phyloP scores from a whole-genome alignment of 1,140 invertebrate species.

The Planococcus citri region DNA sequence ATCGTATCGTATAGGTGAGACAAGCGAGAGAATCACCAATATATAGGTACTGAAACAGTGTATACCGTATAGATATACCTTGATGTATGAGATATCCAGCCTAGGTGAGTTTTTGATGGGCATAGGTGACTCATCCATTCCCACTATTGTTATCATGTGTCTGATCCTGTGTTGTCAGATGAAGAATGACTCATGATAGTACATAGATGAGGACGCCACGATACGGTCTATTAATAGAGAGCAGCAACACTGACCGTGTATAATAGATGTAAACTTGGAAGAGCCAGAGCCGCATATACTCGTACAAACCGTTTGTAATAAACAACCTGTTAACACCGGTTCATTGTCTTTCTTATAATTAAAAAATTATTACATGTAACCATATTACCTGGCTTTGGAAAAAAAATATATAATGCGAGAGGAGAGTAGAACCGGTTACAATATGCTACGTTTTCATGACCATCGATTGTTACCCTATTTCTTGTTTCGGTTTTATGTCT shows the following conservation, averaged over 20 bases:
- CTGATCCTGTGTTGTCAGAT: slow-evolving; percentile 16
- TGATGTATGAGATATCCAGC: too few relatives aligned
- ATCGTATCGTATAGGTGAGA: too few relatives aligned
- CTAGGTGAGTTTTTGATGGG: neutral
- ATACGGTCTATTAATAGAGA: slow-evolving; percentile 18
- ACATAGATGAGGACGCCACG: neutral
- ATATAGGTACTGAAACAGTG: too few relatives aligned
- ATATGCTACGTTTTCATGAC: too few relatives aligned
- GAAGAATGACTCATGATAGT: slow-evolving; percentile 16
- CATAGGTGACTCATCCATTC: slow-evolving; percentile 11
- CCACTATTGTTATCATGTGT: slow-evolving; percentile 18
- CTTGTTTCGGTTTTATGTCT: too few relatives aligned
- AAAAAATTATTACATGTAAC: slow-evolving; percentile 15
- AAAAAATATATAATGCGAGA: too few relatives aligned
- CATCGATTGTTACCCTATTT: too few relatives aligned
- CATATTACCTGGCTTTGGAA: neutral
- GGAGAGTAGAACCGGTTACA: slow-evolving; percentile 3
- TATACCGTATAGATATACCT: too few relatives aligned
- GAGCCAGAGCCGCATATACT: too few relatives aligned
- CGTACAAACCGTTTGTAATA: slow-evolving; percentile 11
- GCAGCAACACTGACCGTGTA: slow-evolving; percentile 15
- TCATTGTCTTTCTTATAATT: slow-evolving; percentile 19
- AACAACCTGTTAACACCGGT: slow-evolving; percentile 18
- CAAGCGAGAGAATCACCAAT: too few relatives aligned
- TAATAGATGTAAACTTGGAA: slow-evolving; percentile 10